These are phyloP conservation scores for Drosophila paramelanica DNA, from an alignment of 2,888 invertebrate species.

Conservation along the genomic window DNA sequence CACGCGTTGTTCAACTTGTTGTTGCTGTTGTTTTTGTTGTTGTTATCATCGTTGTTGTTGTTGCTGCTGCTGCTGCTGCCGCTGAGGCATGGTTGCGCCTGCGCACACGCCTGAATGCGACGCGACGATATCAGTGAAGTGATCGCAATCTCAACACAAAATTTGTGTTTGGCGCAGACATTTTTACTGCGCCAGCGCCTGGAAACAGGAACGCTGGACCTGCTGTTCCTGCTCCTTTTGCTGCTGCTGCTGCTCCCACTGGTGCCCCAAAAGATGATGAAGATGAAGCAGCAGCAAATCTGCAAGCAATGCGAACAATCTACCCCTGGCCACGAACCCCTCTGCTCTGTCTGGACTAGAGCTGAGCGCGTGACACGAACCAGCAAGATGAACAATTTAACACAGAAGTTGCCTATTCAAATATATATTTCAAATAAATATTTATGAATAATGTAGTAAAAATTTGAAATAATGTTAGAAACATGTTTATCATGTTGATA, in stretches of 20 bases:
- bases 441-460: no score
- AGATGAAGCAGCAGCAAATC: slow-evolving; percentile 77
- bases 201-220: slow-evolving; percentile 41
- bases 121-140: slow-evolving; percentile 75
- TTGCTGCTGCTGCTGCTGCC: slow-evolving; percentile 23
- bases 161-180: slow-evolving; percentile 80
- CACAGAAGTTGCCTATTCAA: no score
- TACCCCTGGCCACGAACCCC: slow-evolving; percentile 35
- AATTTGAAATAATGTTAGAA: no score
- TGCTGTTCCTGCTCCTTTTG: slow-evolving; percentile 27
- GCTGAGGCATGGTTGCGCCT: slow-evolving; percentile 66
- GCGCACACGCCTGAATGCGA: slow-evolving; percentile 79
- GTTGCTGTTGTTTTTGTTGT: slow-evolving; percentile 17
- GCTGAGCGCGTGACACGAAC: not conserved
- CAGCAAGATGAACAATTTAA: no score
- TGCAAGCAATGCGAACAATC: slow-evolving; percentile 67
- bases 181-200: slow-evolving; percentile 67
- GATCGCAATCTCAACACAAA: slow-evolving; percentile 81
- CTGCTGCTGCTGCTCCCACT: slow-evolving; percentile 22
- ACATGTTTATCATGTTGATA: no score
- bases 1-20: slow-evolving; percentile 76
- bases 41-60: slow-evolving; percentile 25
- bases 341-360: slow-evolving; percentile 7
- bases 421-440: no score
- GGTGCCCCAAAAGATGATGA: slow-evolving; percentile 68